Evolutionary conservation across 2,888 invertebrate genomes (phyloP).

Genomic region (Deroplatys truncata): DNA sequence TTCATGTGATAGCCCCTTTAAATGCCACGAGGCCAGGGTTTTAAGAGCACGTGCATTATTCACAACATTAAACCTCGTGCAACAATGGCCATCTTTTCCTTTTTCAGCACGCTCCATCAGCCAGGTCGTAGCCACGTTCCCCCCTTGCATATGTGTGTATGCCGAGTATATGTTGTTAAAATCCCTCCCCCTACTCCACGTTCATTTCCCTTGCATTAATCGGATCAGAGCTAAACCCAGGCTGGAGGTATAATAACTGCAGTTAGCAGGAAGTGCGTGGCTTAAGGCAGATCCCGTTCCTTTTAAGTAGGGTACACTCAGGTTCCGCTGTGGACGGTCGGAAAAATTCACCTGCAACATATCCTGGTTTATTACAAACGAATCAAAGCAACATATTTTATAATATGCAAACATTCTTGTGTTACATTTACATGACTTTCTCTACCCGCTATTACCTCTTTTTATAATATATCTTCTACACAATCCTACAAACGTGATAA

Average conservation of each 20-base stretch:
- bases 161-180: background rate
- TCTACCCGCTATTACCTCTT: no score
- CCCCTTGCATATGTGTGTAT: background rate
- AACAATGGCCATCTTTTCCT: background rate
- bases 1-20: background rate
- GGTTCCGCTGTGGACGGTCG: background rate
- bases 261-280: conserved; percentile 16
- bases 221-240: conserved; percentile 18
- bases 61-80: background rate
- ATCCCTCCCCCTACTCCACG: background rate
- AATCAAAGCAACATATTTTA: no score
- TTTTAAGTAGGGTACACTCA: background rate
- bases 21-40: background rate
- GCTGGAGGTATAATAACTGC: conserved; percentile 18
- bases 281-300: background rate
- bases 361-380: no score
- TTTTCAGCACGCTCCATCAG: background rate
- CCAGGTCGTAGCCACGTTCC: background rate
- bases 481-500: no score
- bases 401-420: no score
- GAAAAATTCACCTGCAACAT: no score
- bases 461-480: no score
- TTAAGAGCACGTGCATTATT: background rate
- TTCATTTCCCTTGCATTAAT: conserved; percentile 2
- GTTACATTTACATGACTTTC: no score